Evolutionary conservation across 2,797 vertebrate species (phyloP).

Genomic region (Chaetophractus vellerosus): DNA sequence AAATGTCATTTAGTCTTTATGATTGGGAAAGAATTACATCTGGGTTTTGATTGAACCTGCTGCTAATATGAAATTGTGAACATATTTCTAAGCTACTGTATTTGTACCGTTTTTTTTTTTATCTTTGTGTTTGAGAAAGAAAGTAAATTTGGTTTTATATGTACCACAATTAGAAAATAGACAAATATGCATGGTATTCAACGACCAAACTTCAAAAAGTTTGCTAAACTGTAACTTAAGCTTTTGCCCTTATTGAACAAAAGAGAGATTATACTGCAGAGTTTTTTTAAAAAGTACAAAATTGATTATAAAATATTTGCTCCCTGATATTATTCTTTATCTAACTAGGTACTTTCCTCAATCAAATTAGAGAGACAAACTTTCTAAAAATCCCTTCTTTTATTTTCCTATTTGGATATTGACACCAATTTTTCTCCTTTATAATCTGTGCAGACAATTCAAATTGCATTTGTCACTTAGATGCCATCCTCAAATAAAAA

Average conservation of each 20-base stretch:
- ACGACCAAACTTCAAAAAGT: constrained; percentile 36
- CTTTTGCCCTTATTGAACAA: not conserved
- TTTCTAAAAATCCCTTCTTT: not conserved
- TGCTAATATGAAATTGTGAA: not conserved
- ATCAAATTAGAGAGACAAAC: not conserved
- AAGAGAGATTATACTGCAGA: not conserved
- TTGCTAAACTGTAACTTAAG: not conserved
- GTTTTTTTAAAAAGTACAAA: not conserved
- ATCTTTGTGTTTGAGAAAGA: not conserved
- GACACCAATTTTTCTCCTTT: not conserved
- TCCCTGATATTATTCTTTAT: not conserved
- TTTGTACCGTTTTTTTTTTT: not conserved
- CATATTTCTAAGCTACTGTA: not conserved
- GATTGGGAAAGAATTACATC: constrained; percentile 48
- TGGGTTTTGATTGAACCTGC: constrained; percentile 38
- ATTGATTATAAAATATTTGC: not conserved
- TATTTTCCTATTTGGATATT: not conserved
- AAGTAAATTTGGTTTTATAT: not conserved
- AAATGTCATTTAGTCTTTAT: constrained; percentile 64
- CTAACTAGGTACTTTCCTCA: not conserved
- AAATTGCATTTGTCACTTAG: not conserved
- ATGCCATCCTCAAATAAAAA: constrained; percentile 24
- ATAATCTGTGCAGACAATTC: not conserved
- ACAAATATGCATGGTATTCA: not conserved
- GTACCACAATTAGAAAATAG: not conserved